Evolutionary conservation across 1,140 invertebrate species (phyloP), one percentile per base, ranked within the genome.

Genomic region (Solenopsis fugax): DNA sequence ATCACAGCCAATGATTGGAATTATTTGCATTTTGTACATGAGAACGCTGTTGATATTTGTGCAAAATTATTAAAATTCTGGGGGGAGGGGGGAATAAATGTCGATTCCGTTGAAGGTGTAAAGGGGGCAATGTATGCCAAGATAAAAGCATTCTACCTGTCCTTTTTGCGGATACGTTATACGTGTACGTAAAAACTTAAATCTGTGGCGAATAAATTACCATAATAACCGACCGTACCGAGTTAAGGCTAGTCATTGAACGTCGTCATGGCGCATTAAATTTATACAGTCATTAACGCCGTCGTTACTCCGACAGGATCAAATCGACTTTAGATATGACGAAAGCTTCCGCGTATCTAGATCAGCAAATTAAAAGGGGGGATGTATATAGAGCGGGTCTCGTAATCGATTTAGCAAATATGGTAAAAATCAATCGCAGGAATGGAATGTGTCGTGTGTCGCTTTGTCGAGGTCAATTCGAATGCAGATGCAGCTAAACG

Each of bases 261-360:
- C 60, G 73, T 41, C 73, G 73, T 41, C 56, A 62, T 62, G 29
- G 60, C 29, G 41, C 45, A 78, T 78, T 78, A 78, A 78, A 78
- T 62, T 78, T 78, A 78, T 78, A 65, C 45, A 65, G 58, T 78
- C 45, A 78, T 78, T 78, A 78, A 78, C 60, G 45, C 24, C 29
- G 24, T 65, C 41, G 24, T 77, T 78, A 65, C 45, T 65, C 34
- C 10, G 45, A 65, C 58, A 64, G 45, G 29, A 65, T 48, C 24
- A 50, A 78, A 78, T 65, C 45, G 72, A 56, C 52, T 58, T 58
- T 21, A 13, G 13, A 56, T 37, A 75, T 18, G 21, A 45, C 60
- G 60, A 50, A 45, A 64, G 18, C 41, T 77, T n/a, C 24, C 18
- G 45, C 18, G 29, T 56, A 50, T 34, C 12, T n/a, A 50, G 45